Conservation (phyloP, 2,888 invertebrate species). For the Gortyna flavago region DNA sequence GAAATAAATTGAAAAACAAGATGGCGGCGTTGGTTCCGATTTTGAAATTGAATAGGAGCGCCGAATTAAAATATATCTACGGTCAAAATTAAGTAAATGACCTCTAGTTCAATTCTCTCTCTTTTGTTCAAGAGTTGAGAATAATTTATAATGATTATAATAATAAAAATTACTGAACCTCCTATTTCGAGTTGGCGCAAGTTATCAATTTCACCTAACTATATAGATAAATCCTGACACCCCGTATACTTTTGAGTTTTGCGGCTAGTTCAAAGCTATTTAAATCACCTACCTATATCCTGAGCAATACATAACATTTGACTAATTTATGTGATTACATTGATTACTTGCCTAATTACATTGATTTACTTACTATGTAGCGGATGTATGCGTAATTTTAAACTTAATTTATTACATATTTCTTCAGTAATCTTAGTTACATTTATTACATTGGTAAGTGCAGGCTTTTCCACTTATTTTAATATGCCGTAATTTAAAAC, state of each 20-base stretch:
- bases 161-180: not conserved
- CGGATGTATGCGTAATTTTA: slow-evolving; percentile 42
- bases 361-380: slow-evolving; percentile 12
- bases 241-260: not conserved
- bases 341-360: slow-evolving; percentile 37
- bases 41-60: too few species aligned
- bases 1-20: too few species aligned
- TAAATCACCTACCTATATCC: slow-evolving; percentile 40
- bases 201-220: not conserved
- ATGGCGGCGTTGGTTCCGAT: too few species aligned
- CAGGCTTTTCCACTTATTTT: not conserved
- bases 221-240: not conserved
- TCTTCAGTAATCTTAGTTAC: slow-evolving; percentile 16
- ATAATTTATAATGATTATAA: not conserved
- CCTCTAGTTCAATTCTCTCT: too few species aligned
- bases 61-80: too few species aligned
- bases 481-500: not conserved
- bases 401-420: slow-evolving; percentile 16
- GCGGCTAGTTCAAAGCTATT: not conserved
- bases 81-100: too few species aligned
- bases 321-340: slow-evolving; percentile 41
- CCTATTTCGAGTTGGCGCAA: not conserved
- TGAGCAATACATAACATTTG: slow-evolving; percentile 36
- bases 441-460: slow-evolving; percentile 12
- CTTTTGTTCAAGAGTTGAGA: too few species aligned